Percentiles rank a stretch among this genome's conserved stretches.
Conservation (phyloP, 2,797 vertebrate species). For the Chaetodon trifasciatus region DNA sequence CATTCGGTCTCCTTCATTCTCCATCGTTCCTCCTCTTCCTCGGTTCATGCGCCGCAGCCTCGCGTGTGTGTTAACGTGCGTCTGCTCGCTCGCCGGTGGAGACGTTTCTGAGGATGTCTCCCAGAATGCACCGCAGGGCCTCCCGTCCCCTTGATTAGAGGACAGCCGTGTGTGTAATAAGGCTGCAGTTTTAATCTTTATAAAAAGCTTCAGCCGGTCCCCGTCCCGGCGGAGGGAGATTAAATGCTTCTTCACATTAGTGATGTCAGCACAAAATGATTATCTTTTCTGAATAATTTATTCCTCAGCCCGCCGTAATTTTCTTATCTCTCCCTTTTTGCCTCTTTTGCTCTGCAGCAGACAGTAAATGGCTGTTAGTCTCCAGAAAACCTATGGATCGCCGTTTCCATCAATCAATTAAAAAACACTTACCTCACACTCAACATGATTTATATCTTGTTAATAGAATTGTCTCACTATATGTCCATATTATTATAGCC, state of each 20-base stretch:
- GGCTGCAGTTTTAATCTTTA: constrained; percentile 85
- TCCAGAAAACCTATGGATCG: constrained; percentile 91
- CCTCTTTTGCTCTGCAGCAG: constrained; percentile 89
- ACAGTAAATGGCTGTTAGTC: constrained; percentile 95
- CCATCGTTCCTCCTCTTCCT: no score
- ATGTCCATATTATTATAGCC: constrained; percentile 98
- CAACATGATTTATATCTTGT: constrained; percentile 99
- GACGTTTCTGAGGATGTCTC: neutral
- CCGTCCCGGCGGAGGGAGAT: constrained; percentile 89
- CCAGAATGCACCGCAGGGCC: constrained; percentile 47
- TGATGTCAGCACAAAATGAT: constrained; percentile 99
- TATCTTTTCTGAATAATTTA: constrained; percentile 99
- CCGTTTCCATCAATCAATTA: constrained; percentile 99
- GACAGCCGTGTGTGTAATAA: constrained; percentile 72
- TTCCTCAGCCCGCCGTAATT: constrained; percentile 90
- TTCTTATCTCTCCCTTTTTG: constrained; percentile 92
- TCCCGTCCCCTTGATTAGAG: constrained; percentile 68
- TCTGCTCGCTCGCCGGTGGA: neutral
- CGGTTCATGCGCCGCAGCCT: no score
- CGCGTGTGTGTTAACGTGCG: neutral
- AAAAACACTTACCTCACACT: constrained; percentile 99
- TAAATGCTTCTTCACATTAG: constrained; percentile 99
- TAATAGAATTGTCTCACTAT: constrained; percentile 99
- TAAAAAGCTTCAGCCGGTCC: constrained; percentile 84
- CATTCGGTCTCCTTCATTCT: no score